Percentiles rank a stretch among this genome's conserved stretches.
Evolutionary conservation across 2,113 vertebrate genomes (phyloP).

Genomic region (Calyptomena viridis): DNA sequence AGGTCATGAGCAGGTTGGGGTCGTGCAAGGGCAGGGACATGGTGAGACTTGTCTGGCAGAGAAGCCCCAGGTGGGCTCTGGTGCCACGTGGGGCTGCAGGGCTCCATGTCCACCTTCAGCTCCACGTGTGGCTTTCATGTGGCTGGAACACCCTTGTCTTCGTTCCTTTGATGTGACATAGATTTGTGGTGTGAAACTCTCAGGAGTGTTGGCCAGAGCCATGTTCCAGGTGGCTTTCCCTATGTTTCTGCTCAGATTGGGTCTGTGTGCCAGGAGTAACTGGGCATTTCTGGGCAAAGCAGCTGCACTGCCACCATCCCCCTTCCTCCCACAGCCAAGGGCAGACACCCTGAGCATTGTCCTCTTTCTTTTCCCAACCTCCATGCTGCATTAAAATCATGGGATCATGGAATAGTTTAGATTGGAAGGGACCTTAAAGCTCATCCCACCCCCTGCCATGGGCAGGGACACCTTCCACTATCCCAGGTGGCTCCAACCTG

Average conservation of each 20-base stretch:
- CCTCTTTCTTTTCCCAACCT: neutral
- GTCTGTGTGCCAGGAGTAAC: neutral
- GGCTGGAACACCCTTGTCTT: neutral
- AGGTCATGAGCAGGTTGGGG: neutral
- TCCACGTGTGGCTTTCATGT: neutral
- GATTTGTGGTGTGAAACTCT: neutral
- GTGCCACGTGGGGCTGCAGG: neutral
- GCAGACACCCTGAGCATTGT: neutral
- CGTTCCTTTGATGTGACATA: fast-evolving
- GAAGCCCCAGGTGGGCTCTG: neutral
- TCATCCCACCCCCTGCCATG: neutral
- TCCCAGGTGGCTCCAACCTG: neutral
- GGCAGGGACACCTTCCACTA: neutral
- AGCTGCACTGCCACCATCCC: neutral
- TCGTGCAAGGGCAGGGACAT: fast-evolving
- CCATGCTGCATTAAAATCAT: no score
- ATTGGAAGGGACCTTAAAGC: neutral
- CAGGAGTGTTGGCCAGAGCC: neutral
- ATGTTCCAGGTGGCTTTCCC: fast-evolving
- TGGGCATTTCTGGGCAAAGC: neutral
- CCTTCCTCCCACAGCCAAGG: neutral
- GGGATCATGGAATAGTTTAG: neutral
- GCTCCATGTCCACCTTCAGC: neutral
- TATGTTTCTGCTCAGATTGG: neutral
- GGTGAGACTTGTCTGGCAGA: neutral